Conservation (phyloP, 2,888 invertebrate genomes). For the Amphipyra tragopoginis region DNA sequence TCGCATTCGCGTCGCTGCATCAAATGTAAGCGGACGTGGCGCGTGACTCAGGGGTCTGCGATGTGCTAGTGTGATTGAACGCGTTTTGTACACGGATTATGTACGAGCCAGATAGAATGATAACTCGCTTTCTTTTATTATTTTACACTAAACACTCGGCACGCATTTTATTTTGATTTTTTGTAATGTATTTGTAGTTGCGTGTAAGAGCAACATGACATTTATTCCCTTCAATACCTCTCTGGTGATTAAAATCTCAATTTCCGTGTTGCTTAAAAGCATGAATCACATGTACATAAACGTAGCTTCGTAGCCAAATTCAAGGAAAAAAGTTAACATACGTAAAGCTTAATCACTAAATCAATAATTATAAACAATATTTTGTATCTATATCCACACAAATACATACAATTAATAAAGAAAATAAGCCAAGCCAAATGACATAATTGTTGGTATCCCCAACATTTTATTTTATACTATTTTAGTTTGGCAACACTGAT, state of each 20-base stretch:
- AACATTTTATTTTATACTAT: too few species aligned
- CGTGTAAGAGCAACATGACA: background rate
- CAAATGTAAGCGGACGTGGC: slow-evolving; percentile 68
- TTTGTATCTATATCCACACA: too few species aligned
- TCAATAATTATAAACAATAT: too few species aligned
- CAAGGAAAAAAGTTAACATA: too few species aligned
- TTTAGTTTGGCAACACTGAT: too few species aligned
- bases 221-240: slow-evolving; percentile 4
- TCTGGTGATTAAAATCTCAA: background rate
- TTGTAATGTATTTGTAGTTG: too few species aligned
- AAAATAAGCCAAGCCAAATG: background rate
- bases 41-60: slow-evolving; percentile 64
- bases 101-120: slow-evolving; percentile 14
- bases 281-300: background rate
- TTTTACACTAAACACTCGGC: background rate
- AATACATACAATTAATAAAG: too few species aligned
- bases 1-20: slow-evolving; percentile 67
- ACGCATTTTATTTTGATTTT: background rate
- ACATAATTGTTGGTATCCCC: slow-evolving; percentile 16
- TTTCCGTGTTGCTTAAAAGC: slow-evolving; percentile 21
- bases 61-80: slow-evolving; percentile 35
- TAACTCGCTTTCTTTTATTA: slow-evolving; percentile 25
- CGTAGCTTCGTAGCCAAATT: too few species aligned
- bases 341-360: too few species aligned
- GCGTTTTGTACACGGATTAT: slow-evolving; percentile 43